A percentile compares a stretch with the other conserved stretches of the same genome.
phyloP scores from a whole-genome alignment of 2,888 invertebrate species.

The Abscondita cerata region DNA sequence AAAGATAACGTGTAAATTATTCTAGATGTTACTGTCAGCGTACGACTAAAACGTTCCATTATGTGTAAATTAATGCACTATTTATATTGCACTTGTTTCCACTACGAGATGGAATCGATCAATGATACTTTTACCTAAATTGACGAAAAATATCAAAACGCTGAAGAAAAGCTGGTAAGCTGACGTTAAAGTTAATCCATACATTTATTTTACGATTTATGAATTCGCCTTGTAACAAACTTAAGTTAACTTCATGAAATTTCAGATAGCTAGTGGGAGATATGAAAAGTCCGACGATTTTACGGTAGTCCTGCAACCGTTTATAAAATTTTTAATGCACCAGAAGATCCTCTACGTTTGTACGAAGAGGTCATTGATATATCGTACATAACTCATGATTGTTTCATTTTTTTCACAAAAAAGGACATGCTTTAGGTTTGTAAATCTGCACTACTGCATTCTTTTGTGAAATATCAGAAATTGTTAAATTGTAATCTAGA shows the following conservation, averaged over 20 bases:
- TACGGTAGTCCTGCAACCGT: slow-evolving; percentile 76
- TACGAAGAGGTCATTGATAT: slow-evolving; percentile 68
- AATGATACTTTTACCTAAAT: slow-evolving; percentile 65
- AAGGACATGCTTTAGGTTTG: slow-evolving; percentile 77
- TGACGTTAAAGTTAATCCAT: no score
- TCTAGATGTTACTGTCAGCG: slow-evolving; percentile 74
- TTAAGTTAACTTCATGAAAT: no score
- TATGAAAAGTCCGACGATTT: slow-evolving; percentile 73
- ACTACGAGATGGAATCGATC: slow-evolving; percentile 64
- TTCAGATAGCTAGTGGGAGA: slow-evolving; percentile 66
- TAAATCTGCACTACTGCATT: no score
- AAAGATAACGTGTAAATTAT: no score
- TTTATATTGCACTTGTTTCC: slow-evolving; percentile 77
- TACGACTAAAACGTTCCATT: slow-evolving; percentile 66
- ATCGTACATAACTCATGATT: slow-evolving; percentile 76
- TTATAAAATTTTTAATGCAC: slow-evolving; percentile 75
- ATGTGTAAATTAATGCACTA: slow-evolving; percentile 77
- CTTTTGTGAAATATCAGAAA: no score
- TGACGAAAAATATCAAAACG: slow-evolving; percentile 72
- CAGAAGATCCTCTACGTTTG: slow-evolving; percentile 56
- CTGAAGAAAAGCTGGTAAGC: slow-evolving; percentile 69
- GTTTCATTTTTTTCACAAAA: slow-evolving; percentile 82
- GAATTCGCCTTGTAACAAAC: no score
- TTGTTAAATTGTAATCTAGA: no score
- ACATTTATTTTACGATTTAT: no score